Conservation (phyloP, 1,140 invertebrate genomes). For the Papilio helenus region DNA sequence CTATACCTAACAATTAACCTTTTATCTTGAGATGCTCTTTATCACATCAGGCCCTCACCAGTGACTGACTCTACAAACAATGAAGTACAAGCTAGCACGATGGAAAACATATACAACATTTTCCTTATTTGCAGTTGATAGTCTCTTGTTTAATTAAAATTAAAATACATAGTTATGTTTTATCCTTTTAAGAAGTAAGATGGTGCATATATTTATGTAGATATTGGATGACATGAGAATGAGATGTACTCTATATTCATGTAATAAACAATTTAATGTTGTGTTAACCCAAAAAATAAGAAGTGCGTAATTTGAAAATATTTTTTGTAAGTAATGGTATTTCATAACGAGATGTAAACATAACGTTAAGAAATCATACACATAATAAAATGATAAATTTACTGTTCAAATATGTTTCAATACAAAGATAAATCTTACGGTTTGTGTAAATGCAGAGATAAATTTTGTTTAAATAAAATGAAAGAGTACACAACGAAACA, state of each 20-base stretch:
- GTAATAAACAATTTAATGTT: too few species aligned
- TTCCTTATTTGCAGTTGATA: not conserved
- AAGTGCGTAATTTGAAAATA: not conserved
- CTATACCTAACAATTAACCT: too few species aligned
- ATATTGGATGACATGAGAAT: too few species aligned
- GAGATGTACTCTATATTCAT: too few species aligned
- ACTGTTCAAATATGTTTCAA: slow-evolving; percentile 27
- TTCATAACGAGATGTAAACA: slow-evolving; percentile 9
- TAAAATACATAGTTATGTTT: not conserved
- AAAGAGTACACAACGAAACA: not conserved
- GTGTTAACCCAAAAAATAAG: too few species aligned
- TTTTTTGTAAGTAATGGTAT: not conserved
- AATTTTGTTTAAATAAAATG: slow-evolving; percentile 24
- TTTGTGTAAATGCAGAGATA: slow-evolving; percentile 30
- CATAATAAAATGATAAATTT: slow-evolving; percentile 15
- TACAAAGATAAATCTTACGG: slow-evolving; percentile 11
- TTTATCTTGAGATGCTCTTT: too few species aligned
- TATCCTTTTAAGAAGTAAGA: not conserved
- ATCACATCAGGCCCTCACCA: too few species aligned
- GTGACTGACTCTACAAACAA: not conserved
- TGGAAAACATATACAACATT: not conserved
- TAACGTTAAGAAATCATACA: not conserved
- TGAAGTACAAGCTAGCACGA: not conserved
- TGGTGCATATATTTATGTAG: too few species aligned
- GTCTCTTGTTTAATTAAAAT: not conserved